These are phyloP conservation scores for Syrista parreyssii DNA, from an alignment of 2,888 invertebrate species.

Conservation along the genomic window DNA sequence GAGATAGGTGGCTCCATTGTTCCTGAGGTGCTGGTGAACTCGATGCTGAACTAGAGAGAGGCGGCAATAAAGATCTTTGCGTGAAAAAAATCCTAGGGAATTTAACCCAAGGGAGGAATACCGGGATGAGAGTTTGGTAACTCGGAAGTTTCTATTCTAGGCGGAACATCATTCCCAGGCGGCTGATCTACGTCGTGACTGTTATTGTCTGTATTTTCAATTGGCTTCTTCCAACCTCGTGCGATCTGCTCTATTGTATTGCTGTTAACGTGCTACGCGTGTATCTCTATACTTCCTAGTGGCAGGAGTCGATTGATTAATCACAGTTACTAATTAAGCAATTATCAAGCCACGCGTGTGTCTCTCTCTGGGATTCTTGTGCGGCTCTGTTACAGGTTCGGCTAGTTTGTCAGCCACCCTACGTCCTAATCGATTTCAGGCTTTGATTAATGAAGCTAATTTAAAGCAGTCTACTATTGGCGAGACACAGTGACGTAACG, in stretches of 20 bases:
- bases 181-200: not conserved
- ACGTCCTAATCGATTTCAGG: slow-evolving; percentile 40
- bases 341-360: slow-evolving; percentile 21
- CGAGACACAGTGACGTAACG: not conserved
- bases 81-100: not conserved
- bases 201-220: not conserved
- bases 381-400: not conserved
- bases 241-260: not conserved
- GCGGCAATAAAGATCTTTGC: not conserved
- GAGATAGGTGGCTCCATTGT: not conserved
- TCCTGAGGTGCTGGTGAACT: not conserved
- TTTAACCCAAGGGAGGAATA: not conserved
- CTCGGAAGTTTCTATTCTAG: not conserved
- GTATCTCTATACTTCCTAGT: not conserved
- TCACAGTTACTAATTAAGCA: slow-evolving; percentile 29
- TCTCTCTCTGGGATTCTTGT: slow-evolving; percentile 19
- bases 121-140: not conserved
- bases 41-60: not conserved
- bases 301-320: not conserved
- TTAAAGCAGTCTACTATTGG: slow-evolving; percentile 41
- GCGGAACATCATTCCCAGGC: not conserved
- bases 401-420: not conserved
- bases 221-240: not conserved
- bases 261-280: not conserved
- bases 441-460: slow-evolving; percentile 52